These are phyloP conservation scores for Willowsia nigromaculata DNA, from an alignment of 2,888 invertebrate genomes.

Conservation along the genomic window DNA sequence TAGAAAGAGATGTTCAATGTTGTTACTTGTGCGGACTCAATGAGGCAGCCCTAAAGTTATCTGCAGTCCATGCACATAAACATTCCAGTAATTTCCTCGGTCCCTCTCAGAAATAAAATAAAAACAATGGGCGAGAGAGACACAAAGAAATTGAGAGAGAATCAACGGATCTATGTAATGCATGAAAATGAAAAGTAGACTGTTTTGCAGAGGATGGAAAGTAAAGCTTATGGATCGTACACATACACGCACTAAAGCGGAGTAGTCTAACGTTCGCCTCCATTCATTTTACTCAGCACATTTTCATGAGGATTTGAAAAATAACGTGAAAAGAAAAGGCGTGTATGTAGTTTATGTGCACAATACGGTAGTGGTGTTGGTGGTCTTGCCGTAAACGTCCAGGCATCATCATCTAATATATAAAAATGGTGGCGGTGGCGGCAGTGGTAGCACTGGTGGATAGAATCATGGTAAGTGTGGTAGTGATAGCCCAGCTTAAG, in stretches of 20 bases:
- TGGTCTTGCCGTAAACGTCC: background rate
- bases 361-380: conserved; percentile 8
- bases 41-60: background rate
- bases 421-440: conserved; percentile 40
- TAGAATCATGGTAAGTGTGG: background rate
- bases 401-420: conserved; percentile 30
- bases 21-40: background rate
- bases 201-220: background rate
- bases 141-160: background rate
- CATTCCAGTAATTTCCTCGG: background rate
- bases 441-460: conserved; percentile 11
- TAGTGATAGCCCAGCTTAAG: conserved; percentile 26
- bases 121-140: background rate
- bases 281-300: conserved; percentile 55
- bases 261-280: background rate
- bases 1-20: too few relatives aligned
- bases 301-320: conserved; percentile 58
- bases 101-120: background rate
- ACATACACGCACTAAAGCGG: background rate
- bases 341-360: background rate
- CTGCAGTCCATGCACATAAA: background rate
- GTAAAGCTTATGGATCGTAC: too few relatives aligned
- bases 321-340: conserved; percentile 26
- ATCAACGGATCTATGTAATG: background rate
- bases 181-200: conserved; percentile 4